phyloP scores from a whole-genome alignment of 2,888 invertebrate genomes.

The Tiphia femorata region DNA sequence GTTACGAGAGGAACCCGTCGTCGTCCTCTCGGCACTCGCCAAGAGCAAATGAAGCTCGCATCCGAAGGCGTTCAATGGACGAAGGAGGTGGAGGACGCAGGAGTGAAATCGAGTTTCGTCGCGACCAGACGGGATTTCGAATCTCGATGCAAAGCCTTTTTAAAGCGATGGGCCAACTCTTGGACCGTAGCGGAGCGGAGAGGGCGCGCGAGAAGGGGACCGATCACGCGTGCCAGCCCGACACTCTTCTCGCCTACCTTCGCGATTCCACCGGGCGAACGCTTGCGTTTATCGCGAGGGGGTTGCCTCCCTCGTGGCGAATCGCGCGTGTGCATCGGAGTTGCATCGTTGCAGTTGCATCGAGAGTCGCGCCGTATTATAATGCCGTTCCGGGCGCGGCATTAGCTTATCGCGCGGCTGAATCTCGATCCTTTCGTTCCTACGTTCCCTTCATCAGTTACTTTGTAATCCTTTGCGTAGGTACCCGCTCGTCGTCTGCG shows the following conservation, averaged over 20 bases:
- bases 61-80: slow-evolving; percentile 12
- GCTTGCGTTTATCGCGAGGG: slow-evolving; percentile 33
- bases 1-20: background rate
- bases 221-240: slow-evolving; percentile 33
- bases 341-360: too few relatives aligned
- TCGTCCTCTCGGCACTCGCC: background rate
- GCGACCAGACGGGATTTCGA: slow-evolving; percentile 27
- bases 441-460: slow-evolving; percentile 47
- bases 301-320: slow-evolving; percentile 18
- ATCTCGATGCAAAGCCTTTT: slow-evolving; percentile 42
- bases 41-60: background rate
- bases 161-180: slow-evolving; percentile 25
- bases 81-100: background rate
- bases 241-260: too few relatives aligned
- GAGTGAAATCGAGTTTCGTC: slow-evolving; percentile 32
- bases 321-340: slow-evolving; percentile 33
- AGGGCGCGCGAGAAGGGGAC: slow-evolving; percentile 9
- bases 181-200: too few relatives aligned
- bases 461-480: slow-evolving; percentile 40
- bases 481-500: slow-evolving; percentile 31
- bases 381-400: slow-evolving; percentile 51
- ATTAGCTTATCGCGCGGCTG: slow-evolving; percentile 54
- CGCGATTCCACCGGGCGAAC: too few relatives aligned
- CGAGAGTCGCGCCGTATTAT: slow-evolving; percentile 42
- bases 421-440: slow-evolving; percentile 46